Base-by-base conservation (phyloP, 2,888 invertebrate genomes). In the Stegana nigrithorax region DNA sequence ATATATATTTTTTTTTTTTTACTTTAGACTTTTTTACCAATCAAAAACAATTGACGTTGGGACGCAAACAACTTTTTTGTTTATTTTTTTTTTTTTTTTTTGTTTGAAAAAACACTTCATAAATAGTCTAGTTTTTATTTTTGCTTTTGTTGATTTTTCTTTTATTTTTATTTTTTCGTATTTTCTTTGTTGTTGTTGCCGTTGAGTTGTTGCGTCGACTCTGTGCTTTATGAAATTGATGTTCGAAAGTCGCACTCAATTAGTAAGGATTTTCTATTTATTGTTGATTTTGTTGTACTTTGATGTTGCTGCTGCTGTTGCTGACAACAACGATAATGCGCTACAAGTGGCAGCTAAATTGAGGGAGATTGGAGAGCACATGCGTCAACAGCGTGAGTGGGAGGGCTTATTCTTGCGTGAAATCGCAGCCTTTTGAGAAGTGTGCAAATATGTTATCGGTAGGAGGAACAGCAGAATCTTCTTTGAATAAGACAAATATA, bases 221-320 rank as follows among this genome's bases (percentile, higher is more conserved):
- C n/a, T n/a, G 59, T 72, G 77, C 75, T 74, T 78, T 75, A 69
- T 79, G 79, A 77, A 79, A 79, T 77, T 79, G 75, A 79, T 76
- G 78, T 73, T 77, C 73, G 75, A 76, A 78, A 75, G 75, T 76
- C 79, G 75, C 79, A 76, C 79, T 76, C 75, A 76, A 76, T 76
- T 76, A 76, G 75, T 75, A 70, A 65, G 77, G 75, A 75, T 75
- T 75, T 75, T 72, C 76, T 76, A 78, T 76, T 78, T 78, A 75
- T 78, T 75, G 76, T 76, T 75, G 66, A 17, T 12, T 27, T 27
- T 19, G 32, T 53, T 26, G 50, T 47, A n/a, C n/a, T 2, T 42
- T 12, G 21, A 39, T 57, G 6, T 14, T 39, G 36, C 6, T 57
- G 7, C 27, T 56, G 39, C n/a, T 45, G 21, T 5, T 17, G 2